Conservation (phyloP, 1,140 invertebrate genomes). For the Andricus grossulariae region DNA sequence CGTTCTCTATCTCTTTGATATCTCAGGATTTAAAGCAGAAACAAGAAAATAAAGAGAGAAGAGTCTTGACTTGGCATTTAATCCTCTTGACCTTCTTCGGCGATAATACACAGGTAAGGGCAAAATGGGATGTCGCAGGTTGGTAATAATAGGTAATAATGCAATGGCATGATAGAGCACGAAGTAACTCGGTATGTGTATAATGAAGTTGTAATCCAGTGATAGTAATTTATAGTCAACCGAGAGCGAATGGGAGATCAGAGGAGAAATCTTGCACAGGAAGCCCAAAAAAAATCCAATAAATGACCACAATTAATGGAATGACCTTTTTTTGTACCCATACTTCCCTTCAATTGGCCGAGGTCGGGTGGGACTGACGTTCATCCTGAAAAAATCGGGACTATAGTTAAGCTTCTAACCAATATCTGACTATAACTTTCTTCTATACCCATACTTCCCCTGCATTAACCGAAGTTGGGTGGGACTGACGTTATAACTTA, state of each 20-base stretch:
- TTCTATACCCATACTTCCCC: no score
- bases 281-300: neutral
- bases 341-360: no score
- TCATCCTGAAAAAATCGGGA: no score
- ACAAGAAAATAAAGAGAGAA: conserved; percentile 9
- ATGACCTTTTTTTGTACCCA: no score
- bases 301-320: neutral
- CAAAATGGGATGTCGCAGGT: conserved; percentile 26
- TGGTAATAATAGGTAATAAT: conserved; percentile 12
- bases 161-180: neutral
- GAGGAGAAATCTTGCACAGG: conserved; percentile 14
- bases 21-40: neutral
- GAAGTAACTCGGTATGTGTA: conserved; percentile 13
- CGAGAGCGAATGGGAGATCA: neutral
- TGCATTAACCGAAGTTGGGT: no score
- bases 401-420: no score
- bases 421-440: no score
- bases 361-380: no score
- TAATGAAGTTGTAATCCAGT: conserved; percentile 7
- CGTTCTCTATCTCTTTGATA: neutral
- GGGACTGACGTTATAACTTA: no score
- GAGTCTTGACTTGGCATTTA: conserved; percentile 27
- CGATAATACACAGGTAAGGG: neutral
- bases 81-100: conserved; percentile 19
- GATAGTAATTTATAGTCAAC: conserved; percentile 20